Evolutionary conservation across 2,797 vertebrate genomes (phyloP).

Genomic region (Mastacembelus armatus): DNA sequence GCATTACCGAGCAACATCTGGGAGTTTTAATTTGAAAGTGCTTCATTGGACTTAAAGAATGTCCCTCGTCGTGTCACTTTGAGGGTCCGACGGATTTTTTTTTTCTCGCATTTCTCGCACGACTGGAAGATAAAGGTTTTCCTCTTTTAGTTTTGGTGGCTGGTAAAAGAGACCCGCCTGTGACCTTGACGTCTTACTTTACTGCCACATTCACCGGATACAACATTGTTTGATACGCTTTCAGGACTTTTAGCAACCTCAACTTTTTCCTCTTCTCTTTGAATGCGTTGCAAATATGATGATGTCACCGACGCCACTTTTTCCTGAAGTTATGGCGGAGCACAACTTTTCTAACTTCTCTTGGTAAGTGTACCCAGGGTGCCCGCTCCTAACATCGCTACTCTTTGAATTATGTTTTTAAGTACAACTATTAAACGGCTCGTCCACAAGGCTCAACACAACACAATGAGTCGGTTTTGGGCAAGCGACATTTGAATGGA

Average conservation of each 20-base stretch:
- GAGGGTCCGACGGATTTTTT: conserved; percentile 67
- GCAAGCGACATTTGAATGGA: conserved; percentile 44
- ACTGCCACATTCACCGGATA: conserved; percentile 9
- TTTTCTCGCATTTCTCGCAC: conserved; percentile 49
- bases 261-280: conserved; percentile 61
- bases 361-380: conserved; percentile 76
- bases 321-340: conserved; percentile 88
- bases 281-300: conserved; percentile 82
- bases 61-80: conserved; percentile 67
- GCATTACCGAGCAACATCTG: not conserved
- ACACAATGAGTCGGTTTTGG: conserved; percentile 17
- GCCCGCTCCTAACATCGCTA: conserved; percentile 12
- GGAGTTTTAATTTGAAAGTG: conserved; percentile 58
- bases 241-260: conserved; percentile 20
- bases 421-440: not conserved
- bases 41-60: conserved; percentile 24
- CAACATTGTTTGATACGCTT: conserved; percentile 7
- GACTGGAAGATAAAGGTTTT: conserved; percentile 46
- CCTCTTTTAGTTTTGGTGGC: conserved; percentile 22
- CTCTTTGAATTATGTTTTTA: not conserved
- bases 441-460: not conserved
- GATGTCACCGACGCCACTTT: conserved; percentile 86
- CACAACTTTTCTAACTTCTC: conserved; percentile 83
- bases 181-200: conserved; percentile 47
- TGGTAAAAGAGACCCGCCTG: conserved; percentile 13